A percentile compares a stretch with the other conserved stretches of the same genome.
phyloP scores from a whole-genome alignment of 2,888 invertebrate genomes.

The Brenthis hecate region DNA sequence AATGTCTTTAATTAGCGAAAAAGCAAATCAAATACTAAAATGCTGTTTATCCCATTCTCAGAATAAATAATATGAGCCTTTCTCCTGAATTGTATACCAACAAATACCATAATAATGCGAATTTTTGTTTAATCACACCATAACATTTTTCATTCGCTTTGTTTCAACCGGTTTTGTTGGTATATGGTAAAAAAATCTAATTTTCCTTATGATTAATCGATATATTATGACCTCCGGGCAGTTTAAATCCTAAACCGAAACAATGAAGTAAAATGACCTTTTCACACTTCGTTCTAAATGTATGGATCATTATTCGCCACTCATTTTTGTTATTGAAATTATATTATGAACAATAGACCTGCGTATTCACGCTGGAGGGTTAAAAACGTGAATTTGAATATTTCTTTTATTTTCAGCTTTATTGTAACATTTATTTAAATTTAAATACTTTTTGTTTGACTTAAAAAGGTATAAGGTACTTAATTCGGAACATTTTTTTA shows the following conservation, averaged over 20 bases:
- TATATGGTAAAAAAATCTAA: slow-evolving; percentile 26
- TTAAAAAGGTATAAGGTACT: too few relatives aligned
- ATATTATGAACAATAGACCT: slow-evolving; percentile 17
- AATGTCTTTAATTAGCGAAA: slow-evolving; percentile 17
- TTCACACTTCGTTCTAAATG: slow-evolving; percentile 13
- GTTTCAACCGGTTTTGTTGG: slow-evolving; percentile 41
- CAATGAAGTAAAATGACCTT: slow-evolving; percentile 21
- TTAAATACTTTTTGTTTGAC: neutral
- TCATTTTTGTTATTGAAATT: slow-evolving; percentile 2
- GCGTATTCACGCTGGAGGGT: neutral
- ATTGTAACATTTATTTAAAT: neutral
- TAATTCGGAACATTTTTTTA: too few relatives aligned
- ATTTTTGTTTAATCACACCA: slow-evolving; percentile 35
- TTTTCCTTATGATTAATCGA: slow-evolving; percentile 33
- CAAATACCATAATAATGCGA: slow-evolving; percentile 23
- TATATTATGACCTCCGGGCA: slow-evolving; percentile 20
- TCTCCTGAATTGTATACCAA: slow-evolving; percentile 30
- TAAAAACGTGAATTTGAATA: neutral
- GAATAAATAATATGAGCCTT: slow-evolving; percentile 17
- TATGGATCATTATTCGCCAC: neutral
- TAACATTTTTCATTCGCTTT: slow-evolving; percentile 44
- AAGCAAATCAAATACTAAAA: slow-evolving; percentile 15
- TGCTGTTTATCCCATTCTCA: slow-evolving; percentile 18
- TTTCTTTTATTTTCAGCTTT: neutral
- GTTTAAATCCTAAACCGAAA: slow-evolving; percentile 24